Percentiles rank a stretch among this genome's conserved stretches.
Evolutionary conservation across 2,888 invertebrate genomes (phyloP).

Genomic region (Emmelina monodactyla): DNA sequence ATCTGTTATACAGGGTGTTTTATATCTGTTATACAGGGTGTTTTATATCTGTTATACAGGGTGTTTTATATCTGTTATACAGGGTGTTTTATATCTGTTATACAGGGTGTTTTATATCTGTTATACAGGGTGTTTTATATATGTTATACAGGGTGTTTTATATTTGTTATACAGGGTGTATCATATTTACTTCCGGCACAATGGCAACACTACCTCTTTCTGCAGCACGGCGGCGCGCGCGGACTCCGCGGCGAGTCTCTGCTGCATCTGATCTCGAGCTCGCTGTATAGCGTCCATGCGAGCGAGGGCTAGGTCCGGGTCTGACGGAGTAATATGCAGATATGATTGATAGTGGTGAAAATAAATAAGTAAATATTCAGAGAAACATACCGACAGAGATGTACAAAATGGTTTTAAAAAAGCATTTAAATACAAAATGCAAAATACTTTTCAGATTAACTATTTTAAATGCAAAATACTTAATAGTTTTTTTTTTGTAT

Average conservation of each 20-base stretch:
- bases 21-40: no score
- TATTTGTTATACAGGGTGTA: no score
- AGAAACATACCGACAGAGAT: neutral
- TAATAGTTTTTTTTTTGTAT: no score
- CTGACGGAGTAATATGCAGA: conserved; percentile 23
- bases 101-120: no score
- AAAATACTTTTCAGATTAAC: no score
- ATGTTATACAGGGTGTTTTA: no score
- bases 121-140: neutral
- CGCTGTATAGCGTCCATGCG: conserved; percentile 43
- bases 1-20: no score
- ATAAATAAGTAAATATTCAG: neutral
- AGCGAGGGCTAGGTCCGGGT: conserved; percentile 34
- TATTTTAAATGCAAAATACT: no score
- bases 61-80: no score
- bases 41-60: no score
- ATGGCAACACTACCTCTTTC: conserved; percentile 27
- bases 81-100: no score
- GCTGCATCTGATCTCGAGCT: conserved; percentile 40
- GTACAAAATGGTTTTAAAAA: neutral
- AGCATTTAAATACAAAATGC: neutral
- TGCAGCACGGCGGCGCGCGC: conserved; percentile 28
- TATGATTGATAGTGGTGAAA: neutral
- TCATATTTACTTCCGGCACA: no score
- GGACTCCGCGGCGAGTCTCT: conserved; percentile 28